Conservation (phyloP, 2,113 vertebrate species). For the Scalopus aquaticus region DNA sequence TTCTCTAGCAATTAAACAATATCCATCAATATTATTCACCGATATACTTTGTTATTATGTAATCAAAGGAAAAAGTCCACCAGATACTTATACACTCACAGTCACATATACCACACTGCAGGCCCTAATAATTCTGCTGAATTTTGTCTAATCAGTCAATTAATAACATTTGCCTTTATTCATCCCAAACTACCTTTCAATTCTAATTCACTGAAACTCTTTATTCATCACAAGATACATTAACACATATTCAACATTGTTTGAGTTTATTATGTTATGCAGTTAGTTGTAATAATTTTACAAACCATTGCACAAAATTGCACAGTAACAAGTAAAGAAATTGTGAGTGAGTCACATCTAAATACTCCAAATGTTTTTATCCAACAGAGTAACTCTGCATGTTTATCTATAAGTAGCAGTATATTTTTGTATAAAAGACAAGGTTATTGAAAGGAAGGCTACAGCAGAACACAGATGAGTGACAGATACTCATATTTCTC, state of each 20-base stretch:
- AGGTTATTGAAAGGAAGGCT: not conserved
- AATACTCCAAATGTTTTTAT: constrained; percentile 60
- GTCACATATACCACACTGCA: not conserved
- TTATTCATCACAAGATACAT: constrained; percentile 46
- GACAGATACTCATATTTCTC: not conserved
- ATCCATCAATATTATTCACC: not conserved
- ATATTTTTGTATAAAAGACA: not conserved
- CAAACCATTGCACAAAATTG: constrained; percentile 68
- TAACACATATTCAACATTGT: constrained; percentile 59
- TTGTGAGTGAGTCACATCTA: constrained; percentile 40
- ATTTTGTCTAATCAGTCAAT: constrained; percentile 28
- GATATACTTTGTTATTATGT: not conserved
- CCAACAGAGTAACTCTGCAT: not conserved
- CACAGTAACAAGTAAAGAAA: constrained; percentile 55
- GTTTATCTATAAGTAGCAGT: not conserved
- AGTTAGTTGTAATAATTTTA: constrained; percentile 72
- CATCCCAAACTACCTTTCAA: constrained; percentile 40
- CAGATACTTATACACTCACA: not conserved
- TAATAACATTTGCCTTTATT: constrained; percentile 54
- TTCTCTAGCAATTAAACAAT: constrained; percentile 40
- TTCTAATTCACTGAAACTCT: constrained; percentile 52
- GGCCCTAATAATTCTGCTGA: constrained; percentile 5
- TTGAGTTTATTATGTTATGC: constrained; percentile 64
- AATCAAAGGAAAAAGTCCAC: not conserved
- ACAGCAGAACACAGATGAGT: not conserved